These are phyloP conservation scores for Erythrocebus patas DNA, from an alignment of 2,113 vertebrate genomes.

Conservation along the genomic window DNA sequence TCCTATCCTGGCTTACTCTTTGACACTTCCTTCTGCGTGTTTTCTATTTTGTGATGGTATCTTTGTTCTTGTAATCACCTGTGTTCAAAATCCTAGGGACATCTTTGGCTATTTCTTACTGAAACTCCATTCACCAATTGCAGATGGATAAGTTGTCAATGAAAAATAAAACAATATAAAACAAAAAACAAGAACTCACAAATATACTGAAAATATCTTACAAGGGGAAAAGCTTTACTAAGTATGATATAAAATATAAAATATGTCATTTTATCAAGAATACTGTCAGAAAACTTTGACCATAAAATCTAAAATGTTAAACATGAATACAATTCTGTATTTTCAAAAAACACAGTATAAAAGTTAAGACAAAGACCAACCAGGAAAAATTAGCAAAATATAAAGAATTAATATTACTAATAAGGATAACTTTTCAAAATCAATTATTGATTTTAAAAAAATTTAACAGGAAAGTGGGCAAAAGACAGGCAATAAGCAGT, in stretches of 20 bases:
- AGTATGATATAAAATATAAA: neutral
- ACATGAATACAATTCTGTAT: neutral
- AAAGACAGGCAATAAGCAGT: neutral
- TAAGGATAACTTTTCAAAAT: neutral
- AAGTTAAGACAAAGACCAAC: neutral
- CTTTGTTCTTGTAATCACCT: neutral
- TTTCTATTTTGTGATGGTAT: neutral
- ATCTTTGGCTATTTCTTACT: neutral
- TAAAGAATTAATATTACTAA: neutral
- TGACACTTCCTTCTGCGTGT: neutral
- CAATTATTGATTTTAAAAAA: neutral
- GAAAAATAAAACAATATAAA: neutral
- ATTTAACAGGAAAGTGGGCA: neutral
- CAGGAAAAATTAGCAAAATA: neutral
- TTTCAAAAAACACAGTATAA: neutral
- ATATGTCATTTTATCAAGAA: neutral
- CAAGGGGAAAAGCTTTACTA: neutral
- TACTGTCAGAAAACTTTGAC: neutral
- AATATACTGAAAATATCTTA: neutral
- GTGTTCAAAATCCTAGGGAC: neutral
- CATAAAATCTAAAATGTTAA: neutral
- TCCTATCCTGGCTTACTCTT: neutral
- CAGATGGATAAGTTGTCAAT: neutral
- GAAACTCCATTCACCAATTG: neutral
- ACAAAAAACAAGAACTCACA: neutral